A percentile compares a stretch with the other conserved stretches of the same genome.
Conservation (phyloP, 2,888 invertebrate genomes). For the Drosophila macrospina region DNA sequence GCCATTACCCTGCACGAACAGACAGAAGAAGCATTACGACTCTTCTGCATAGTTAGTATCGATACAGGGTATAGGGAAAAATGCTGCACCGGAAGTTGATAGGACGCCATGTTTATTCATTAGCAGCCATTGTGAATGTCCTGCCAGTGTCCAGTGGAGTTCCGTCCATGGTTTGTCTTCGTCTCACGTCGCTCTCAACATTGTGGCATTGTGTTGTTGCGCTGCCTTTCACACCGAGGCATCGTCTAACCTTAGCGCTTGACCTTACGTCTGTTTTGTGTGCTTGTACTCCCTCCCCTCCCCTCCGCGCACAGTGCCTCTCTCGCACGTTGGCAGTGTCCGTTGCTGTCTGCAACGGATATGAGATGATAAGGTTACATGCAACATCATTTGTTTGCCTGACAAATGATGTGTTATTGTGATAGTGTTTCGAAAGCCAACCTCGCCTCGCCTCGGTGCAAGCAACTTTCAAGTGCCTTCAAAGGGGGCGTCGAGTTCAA, state of each 20-base stretch:
- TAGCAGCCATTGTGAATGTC: slow-evolving; percentile 68
- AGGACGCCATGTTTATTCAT: slow-evolving; percentile 75
- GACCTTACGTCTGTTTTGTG: slow-evolving; percentile 63
- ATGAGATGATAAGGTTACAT: slow-evolving; percentile 79
- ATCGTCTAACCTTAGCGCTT: slow-evolving; percentile 66
- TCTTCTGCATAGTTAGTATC: background rate
- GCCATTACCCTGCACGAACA: slow-evolving; percentile 3
- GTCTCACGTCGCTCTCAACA: slow-evolving; percentile 27
- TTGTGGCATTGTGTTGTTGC: slow-evolving; percentile 32
- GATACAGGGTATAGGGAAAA: slow-evolving; percentile 27
- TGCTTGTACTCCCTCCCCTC: background rate
- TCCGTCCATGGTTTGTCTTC: slow-evolving; percentile 45
- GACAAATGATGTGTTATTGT: slow-evolving; percentile 80
- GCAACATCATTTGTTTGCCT: slow-evolving; percentile 80
- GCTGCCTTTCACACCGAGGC: slow-evolving; percentile 46
- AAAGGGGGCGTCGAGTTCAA: slow-evolving; percentile 51
- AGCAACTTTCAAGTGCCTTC: slow-evolving; percentile 62
- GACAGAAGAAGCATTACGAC: background rate
- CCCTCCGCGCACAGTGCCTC: background rate
- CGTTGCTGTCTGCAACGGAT: slow-evolving; percentile 70
- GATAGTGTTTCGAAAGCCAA: slow-evolving; percentile 62
- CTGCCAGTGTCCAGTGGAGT: slow-evolving; percentile 40
- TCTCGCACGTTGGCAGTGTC: slow-evolving; percentile 19
- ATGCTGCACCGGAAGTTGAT: slow-evolving; percentile 60
- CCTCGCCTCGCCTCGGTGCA: slow-evolving; percentile 35